A percentile compares a stretch with the other conserved stretches of the same genome.
phyloP scores from a whole-genome alignment of 1,140 invertebrate genomes.

The Tetramorium alpestre region DNA sequence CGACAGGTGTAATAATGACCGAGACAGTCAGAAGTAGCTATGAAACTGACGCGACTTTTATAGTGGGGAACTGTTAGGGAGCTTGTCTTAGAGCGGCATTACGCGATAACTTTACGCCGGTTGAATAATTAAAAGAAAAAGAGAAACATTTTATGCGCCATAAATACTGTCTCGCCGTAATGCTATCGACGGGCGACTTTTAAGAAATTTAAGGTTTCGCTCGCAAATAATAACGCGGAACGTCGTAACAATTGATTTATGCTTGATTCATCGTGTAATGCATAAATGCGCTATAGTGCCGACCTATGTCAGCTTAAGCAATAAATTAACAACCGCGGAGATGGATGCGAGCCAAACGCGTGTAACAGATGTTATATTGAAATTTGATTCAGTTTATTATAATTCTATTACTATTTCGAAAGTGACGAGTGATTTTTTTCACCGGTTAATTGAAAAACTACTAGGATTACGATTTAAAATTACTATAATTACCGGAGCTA shows the following conservation, averaged over 20 bases:
- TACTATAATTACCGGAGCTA: constrained; percentile 14
- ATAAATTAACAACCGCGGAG: not conserved
- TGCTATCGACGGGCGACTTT: not conserved
- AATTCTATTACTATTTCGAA: constrained; percentile 11
- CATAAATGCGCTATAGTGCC: not conserved
- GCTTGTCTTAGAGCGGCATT: not conserved
- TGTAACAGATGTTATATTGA: not conserved
- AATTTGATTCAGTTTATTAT: not conserved
- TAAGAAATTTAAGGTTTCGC: not conserved
- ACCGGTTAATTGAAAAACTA: constrained; percentile 14
- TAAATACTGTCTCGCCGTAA: constrained; percentile 37
- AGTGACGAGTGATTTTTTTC: constrained; percentile 18
- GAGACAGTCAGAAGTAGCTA: constrained; percentile 24
- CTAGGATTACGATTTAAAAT: not conserved
- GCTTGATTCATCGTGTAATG: not conserved
- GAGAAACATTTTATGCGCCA: constrained; percentile 56
- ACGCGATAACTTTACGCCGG: constrained; percentile 43
- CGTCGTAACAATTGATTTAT: not conserved
- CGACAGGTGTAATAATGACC: constrained; percentile 62
- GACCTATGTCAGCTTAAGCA: not conserved
- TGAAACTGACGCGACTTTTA: constrained; percentile 60
- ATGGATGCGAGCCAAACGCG: not conserved
- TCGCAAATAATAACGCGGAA: not conserved
- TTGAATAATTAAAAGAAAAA: constrained; percentile 60
- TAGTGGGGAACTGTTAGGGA: constrained; percentile 26